phyloP scores from a whole-genome alignment of 2,888 invertebrate genomes.

The Habrosyne pyritoides region DNA sequence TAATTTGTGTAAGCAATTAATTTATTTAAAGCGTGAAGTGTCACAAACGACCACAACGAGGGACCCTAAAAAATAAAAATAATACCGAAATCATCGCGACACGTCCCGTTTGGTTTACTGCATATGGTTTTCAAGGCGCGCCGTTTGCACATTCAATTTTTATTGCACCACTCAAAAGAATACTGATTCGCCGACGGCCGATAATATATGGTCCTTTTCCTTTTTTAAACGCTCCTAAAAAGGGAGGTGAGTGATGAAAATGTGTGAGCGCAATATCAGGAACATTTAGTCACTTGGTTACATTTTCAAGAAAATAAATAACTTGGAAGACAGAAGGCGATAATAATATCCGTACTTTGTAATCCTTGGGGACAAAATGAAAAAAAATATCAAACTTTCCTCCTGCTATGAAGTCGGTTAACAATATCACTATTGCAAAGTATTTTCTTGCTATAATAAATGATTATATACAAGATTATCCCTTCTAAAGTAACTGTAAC shows the following conservation, averaged over 20 bases:
- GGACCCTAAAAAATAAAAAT: conserved; percentile 51
- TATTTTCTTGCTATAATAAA: too few species aligned
- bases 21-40: background rate
- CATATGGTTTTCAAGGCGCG: conserved; percentile 59
- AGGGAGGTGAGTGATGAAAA: background rate
- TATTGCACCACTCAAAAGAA: conserved; percentile 35
- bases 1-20: background rate
- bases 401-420: too few species aligned
- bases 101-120: conserved; percentile 54
- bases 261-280: background rate
- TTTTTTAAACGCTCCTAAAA: conserved; percentile 7
- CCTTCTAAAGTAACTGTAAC: too few species aligned
- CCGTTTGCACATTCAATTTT: conserved; percentile 63
- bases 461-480: too few species aligned
- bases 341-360: too few species aligned
- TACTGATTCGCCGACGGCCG: conserved; percentile 28
- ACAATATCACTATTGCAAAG: too few species aligned
- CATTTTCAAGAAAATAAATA: too few species aligned
- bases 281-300: background rate
- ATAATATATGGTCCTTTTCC: background rate
- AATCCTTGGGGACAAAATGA: too few species aligned
- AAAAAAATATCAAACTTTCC: too few species aligned
- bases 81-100: conserved; percentile 46
- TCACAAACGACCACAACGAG: background rate
- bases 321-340: too few species aligned